phyloP scores from a whole-genome alignment of 2,888 invertebrate species.

The Cheilosia soror region DNA sequence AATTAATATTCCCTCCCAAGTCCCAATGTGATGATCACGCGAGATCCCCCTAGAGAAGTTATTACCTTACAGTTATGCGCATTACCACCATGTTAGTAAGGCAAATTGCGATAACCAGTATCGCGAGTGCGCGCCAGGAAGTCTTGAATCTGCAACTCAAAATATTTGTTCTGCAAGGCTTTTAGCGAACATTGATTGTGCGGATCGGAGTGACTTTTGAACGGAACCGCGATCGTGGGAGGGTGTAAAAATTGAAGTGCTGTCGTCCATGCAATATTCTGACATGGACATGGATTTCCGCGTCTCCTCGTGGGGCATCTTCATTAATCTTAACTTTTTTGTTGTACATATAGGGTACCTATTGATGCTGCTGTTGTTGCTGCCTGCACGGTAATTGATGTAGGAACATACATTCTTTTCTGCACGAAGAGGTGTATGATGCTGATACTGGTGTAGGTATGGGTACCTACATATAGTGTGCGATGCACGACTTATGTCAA shows the following conservation, averaged over 20 bases:
- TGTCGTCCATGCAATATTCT: conserved; percentile 63
- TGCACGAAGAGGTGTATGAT: conserved; percentile 47
- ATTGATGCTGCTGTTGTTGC: too few species aligned
- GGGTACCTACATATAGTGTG: conserved; percentile 13
- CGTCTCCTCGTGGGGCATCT: conserved; percentile 61
- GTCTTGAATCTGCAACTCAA: conserved; percentile 50
- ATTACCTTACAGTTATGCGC: conserved; percentile 68
- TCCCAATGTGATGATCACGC: conserved; percentile 50
- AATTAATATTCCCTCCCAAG: not conserved
- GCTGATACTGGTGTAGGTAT: conserved; percentile 17
- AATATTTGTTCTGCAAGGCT: conserved; percentile 63
- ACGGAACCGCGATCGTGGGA: conserved; percentile 62
- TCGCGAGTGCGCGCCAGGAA: conserved; percentile 57
- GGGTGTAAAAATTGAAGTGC: conserved; percentile 72
- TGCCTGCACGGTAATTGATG: conserved; percentile 60
- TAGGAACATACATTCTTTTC: conserved; percentile 46
- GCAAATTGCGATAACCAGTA: conserved; percentile 68
- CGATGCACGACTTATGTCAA: conserved; percentile 72
- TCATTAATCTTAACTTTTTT: conserved; percentile 58
- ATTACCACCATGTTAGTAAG: conserved; percentile 69
- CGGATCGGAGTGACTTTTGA: conserved; percentile 33
- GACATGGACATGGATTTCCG: conserved; percentile 54
- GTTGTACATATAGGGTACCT: not conserved
- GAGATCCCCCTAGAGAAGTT: conserved; percentile 60
- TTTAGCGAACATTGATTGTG: conserved; percentile 39